Evolutionary conservation across 2,888 invertebrate species (phyloP), one percentile per base, ranked within the genome.

Genomic region (Danaus chrysippus): DNA sequence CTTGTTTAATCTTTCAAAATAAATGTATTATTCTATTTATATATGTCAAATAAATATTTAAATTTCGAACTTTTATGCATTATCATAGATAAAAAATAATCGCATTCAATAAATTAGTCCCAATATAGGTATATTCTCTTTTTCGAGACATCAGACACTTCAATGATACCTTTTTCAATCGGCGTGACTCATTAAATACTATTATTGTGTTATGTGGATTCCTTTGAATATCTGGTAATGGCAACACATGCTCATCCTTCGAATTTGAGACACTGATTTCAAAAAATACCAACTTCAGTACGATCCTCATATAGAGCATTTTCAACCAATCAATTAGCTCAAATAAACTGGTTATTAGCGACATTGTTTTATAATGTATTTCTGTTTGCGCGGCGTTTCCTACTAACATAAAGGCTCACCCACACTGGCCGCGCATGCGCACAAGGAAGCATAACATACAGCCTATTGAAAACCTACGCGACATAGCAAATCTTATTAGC

Each of bases 391-490:
- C 43, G 61, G 49, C 56, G 56, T 56, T 61, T 53, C 52, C 54
- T 34, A 34, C 54, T 52, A 44, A 64, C 53, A 61, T 59, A 65
- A 62, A 61, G 53, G 17, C 34, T 64, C 67, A 67, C 70, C 67
- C 67, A 70, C 69, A 62, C 63, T 15, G 43, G 49, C 49, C 68
- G 56, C 65, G 63, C 68, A 59, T 46, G 63, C 65, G 62, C 66
- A 67, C 66, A 57, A 70, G 70, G 70, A 70, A 70, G 66, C 65
- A 59, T 46, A 62, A 52, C 34, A 54, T 62, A 58, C 61, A 46
- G 63, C 58, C 61, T 65, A 68, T 65, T 68, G 62, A 57, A 64
- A 68, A 63, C 70, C 70, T 68, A 70, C 70, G 65, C 70, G 53
- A 59, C 46, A 58, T 54, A 57, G 64, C 68, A 66, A 66, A 68